These are phyloP conservation scores for Anhinga rufa DNA, from an alignment of 2,113 vertebrate genomes.

Conservation along the genomic window DNA sequence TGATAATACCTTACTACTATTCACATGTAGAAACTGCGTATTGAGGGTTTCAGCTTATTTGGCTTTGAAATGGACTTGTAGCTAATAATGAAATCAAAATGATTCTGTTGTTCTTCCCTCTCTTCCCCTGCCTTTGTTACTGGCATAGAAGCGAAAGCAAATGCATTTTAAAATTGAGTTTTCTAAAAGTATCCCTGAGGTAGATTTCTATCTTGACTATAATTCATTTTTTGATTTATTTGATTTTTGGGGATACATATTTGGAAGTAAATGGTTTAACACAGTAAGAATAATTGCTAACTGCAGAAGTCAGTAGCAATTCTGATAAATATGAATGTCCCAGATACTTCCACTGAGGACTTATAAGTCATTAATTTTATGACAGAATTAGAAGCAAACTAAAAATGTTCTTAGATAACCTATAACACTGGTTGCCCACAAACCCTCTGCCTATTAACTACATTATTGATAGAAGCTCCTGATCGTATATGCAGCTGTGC, in stretches of 20 bases:
- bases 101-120: neutral
- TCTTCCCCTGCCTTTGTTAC: neutral
- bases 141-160: neutral
- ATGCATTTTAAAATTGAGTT: slow-evolving; percentile 48
- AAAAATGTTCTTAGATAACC: slow-evolving; percentile 24
- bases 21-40: neutral
- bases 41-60: slow-evolving; percentile 34
- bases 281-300: slow-evolving; percentile 41
- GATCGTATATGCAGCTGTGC: neutral
- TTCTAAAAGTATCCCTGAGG: slow-evolving; percentile 41
- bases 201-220: slow-evolving; percentile 25
- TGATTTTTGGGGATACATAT: neutral
- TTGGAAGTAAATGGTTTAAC: slow-evolving; percentile 53
- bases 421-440: slow-evolving; percentile 34
- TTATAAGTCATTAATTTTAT: slow-evolving; percentile 61
- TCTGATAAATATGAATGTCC: slow-evolving; percentile 35
- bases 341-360: slow-evolving; percentile 1
- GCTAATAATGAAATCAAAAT: neutral
- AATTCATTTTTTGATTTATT: slow-evolving; percentile 48
- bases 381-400: slow-evolving; percentile 2
- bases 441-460: slow-evolving; percentile 43
- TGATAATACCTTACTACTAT: neutral
- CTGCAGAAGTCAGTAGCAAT: slow-evolving; percentile 24
- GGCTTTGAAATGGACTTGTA: slow-evolving; percentile 28
- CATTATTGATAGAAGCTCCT: slow-evolving; percentile 37